Conservation (phyloP, 2,797 vertebrate species). For the Melanogrammus aeglefinus region DNA sequence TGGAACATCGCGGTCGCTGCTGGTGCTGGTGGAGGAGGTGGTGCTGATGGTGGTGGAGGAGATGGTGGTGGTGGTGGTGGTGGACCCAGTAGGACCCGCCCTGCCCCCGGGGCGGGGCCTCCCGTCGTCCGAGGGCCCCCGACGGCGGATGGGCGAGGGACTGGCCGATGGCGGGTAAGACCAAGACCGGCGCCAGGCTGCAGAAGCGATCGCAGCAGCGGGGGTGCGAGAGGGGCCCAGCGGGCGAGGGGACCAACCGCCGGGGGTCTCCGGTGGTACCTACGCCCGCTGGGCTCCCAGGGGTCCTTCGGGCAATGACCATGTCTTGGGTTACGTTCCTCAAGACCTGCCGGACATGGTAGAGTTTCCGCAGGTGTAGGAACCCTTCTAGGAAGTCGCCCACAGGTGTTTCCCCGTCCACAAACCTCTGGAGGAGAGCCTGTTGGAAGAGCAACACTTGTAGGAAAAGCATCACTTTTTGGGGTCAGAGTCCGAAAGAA, state of each 20-base stretch:
- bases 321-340: constrained; percentile 53
- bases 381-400: constrained; percentile 52
- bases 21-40: not conserved
- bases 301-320: not conserved
- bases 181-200: constrained; percentile 28
- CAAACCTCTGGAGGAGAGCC: constrained; percentile 54
- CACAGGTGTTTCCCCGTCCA: constrained; percentile 34
- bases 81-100: not conserved
- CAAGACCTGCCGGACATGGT: constrained; percentile 48
- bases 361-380: constrained; percentile 34
- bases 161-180: constrained; percentile 39
- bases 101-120: not conserved
- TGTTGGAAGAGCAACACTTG: constrained; percentile 25
- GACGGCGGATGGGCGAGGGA: not conserved
- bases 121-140: too few relatives aligned
- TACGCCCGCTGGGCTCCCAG: constrained; percentile 11
- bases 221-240: not conserved
- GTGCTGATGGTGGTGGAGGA: not conserved
- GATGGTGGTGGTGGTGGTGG: not conserved
- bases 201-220: constrained; percentile 1
- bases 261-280: not conserved
- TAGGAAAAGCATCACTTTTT: too few relatives aligned
- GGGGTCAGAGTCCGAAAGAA: too few relatives aligned
- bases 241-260: not conserved
- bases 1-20: not conserved